phyloP scores from a whole-genome alignment of 1,140 invertebrate species.

The Drusus annulatus region DNA sequence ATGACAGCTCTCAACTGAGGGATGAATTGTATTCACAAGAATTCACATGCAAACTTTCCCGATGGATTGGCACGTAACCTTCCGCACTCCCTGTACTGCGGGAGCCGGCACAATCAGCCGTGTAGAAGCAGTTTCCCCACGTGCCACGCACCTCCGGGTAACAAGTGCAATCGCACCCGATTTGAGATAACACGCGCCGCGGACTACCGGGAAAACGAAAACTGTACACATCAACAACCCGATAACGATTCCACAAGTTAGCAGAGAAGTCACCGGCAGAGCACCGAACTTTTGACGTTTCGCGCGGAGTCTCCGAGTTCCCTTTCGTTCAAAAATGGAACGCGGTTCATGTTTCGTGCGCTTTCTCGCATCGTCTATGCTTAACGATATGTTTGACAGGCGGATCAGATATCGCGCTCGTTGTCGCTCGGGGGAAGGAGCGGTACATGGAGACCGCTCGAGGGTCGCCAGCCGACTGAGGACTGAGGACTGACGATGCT shows the following conservation, averaged over 20 bases:
- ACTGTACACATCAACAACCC: neutral
- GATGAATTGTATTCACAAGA: neutral
- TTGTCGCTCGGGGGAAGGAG: neutral
- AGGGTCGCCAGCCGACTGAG: conserved; percentile 41
- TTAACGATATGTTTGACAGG: conserved; percentile 24
- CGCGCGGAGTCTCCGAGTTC: neutral
- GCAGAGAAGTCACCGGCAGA: neutral
- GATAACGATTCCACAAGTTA: neutral
- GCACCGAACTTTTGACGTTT: neutral
- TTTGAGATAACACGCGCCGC: conserved; percentile 3
- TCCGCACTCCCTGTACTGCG: too few species aligned
- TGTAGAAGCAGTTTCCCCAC: neutral
- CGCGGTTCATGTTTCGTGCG: conserved; percentile 5
- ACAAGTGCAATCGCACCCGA: too few species aligned
- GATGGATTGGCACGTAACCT: neutral
- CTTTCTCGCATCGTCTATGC: neutral
- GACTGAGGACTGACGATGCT: neutral
- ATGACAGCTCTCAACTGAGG: neutral
- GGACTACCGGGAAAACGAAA: neutral
- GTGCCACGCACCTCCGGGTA: neutral
- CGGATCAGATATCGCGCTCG: conserved; percentile 22
- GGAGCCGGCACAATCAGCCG: too few species aligned
- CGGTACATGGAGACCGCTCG: conserved; percentile 27
- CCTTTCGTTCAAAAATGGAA: neutral
- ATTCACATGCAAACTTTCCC: neutral